Percentiles rank a stretch among this genome's conserved stretches.
Conservation (phyloP, 2,113 vertebrate species). For the Clarias magur region DNA sequence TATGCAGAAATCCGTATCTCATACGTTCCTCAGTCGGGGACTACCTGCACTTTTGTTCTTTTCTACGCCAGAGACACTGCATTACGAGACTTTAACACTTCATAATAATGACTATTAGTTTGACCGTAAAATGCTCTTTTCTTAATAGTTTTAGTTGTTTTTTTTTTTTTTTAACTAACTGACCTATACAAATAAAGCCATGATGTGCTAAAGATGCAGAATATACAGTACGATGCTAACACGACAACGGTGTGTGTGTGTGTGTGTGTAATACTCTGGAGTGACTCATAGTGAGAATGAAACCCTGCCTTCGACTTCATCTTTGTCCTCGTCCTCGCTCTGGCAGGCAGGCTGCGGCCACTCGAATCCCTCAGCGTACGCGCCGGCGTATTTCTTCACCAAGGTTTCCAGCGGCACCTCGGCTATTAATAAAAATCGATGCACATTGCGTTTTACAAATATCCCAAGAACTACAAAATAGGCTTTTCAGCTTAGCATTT, state of each 20-base stretch:
- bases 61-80: neutral
- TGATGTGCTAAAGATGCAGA: too few species aligned
- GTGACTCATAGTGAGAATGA: neutral
- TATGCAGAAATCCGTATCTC: too few species aligned
- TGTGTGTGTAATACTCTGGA: neutral
- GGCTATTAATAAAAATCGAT: conserved; percentile 68
- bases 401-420: conserved; percentile 87
- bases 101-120: too few species aligned
- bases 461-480: neutral
- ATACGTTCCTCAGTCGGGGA: too few species aligned
- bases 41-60: too few species aligned
- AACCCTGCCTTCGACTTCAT: conserved; percentile 76
- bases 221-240: neutral
- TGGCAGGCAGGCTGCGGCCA: conserved; percentile 82
- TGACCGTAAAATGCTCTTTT: too few species aligned
- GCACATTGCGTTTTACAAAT: neutral
- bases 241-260: neutral
- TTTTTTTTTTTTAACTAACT: neutral
- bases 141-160: too few species aligned
- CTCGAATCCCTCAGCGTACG: conserved; percentile 85
- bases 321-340: conserved; percentile 82
- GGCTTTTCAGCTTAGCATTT: neutral
- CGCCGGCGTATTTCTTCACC: conserved; percentile 89
- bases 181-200: too few species aligned
- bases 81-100: neutral